Evolutionary conservation across 2,797 vertebrate genomes (phyloP).

Genomic region (Oryzias sinensis): DNA sequence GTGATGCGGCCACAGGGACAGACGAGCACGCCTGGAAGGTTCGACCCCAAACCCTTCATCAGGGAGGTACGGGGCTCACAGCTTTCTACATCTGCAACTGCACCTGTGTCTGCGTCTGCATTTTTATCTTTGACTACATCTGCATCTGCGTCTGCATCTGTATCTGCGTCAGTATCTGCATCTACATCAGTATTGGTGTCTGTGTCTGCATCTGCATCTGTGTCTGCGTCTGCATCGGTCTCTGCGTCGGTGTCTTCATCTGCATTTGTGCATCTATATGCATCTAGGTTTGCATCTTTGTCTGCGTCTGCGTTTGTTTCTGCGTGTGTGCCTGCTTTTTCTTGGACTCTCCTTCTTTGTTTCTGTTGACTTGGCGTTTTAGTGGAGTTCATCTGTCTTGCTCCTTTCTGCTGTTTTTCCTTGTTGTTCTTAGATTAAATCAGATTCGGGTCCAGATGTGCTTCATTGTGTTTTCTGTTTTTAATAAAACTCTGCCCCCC

Average conservation of each 20-base stretch:
- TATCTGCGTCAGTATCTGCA: not conserved
- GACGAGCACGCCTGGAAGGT: slow-evolving; percentile 14
- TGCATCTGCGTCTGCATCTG: not conserved
- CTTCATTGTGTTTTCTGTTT: slow-evolving; percentile 4
- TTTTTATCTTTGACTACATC: too few species aligned
- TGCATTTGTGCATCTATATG: too few species aligned
- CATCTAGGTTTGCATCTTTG: too few species aligned
- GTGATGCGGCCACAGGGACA: slow-evolving; percentile 81
- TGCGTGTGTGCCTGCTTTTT: slow-evolving; percentile 1
- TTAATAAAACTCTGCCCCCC: not conserved
- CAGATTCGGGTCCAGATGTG: not conserved
- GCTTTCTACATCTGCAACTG: not conserved
- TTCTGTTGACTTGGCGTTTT: not conserved
- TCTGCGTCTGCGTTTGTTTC: not conserved
- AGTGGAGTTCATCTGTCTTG: too few species aligned
- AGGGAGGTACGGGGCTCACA: slow-evolving; percentile 64
- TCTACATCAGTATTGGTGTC: not conserved
- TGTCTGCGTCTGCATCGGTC: too few species aligned
- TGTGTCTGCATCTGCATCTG: too few species aligned
- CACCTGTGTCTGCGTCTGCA: not conserved
- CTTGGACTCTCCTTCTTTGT: slow-evolving; percentile 1
- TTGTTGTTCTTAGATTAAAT: slow-evolving; percentile 7
- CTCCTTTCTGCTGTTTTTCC: not conserved
- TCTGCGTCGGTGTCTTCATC: not conserved
- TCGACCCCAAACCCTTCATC: slow-evolving; percentile 83